Percentiles rank a stretch among this genome's conserved stretches.
Conservation (phyloP, 1,140 invertebrate genomes). For the Amyelois transitella region DNA sequence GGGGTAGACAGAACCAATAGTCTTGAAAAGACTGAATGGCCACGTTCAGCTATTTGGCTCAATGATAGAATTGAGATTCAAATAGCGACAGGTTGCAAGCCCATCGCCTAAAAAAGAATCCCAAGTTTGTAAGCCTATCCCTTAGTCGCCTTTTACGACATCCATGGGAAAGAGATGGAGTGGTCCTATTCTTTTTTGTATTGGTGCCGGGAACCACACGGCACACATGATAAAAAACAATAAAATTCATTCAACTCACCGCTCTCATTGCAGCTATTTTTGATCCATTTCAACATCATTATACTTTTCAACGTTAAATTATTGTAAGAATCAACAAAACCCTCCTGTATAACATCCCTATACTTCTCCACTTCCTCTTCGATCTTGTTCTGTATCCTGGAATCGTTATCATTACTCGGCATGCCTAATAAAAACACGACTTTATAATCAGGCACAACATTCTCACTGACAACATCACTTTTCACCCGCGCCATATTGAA, state of each 20-base stretch:
- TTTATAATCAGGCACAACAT: slow-evolving; percentile 41
- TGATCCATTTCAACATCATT: slow-evolving; percentile 89
- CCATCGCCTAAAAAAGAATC: too few species aligned
- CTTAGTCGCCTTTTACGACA: too few species aligned
- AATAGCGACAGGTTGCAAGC: too few species aligned
- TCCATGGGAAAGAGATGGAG: too few species aligned
- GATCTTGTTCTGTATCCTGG: slow-evolving; percentile 73
- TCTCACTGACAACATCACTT: slow-evolving; percentile 6
- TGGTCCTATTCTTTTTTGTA: too few species aligned
- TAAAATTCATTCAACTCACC: slow-evolving; percentile 32
- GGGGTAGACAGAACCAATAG: too few species aligned
- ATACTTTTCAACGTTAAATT: slow-evolving; percentile 94
- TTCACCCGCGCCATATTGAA: slow-evolving; percentile 23
- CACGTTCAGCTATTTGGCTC: too few species aligned
- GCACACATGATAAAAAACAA: not conserved
- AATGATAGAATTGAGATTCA: too few species aligned
- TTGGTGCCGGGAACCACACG: too few species aligned
- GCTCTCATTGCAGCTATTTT: slow-evolving; percentile 75
- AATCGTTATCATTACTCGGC: slow-evolving; percentile 41
- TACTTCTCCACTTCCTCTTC: slow-evolving; percentile 77
- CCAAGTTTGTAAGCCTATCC: too few species aligned
- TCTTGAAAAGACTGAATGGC: too few species aligned
- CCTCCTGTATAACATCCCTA: slow-evolving; percentile 93
- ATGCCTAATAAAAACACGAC: slow-evolving; percentile 55
- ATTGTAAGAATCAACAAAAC: slow-evolving; percentile 92